Evolutionary conservation across 2,888 invertebrate species (phyloP).

Genomic region (Rhyacophila evoluta): DNA sequence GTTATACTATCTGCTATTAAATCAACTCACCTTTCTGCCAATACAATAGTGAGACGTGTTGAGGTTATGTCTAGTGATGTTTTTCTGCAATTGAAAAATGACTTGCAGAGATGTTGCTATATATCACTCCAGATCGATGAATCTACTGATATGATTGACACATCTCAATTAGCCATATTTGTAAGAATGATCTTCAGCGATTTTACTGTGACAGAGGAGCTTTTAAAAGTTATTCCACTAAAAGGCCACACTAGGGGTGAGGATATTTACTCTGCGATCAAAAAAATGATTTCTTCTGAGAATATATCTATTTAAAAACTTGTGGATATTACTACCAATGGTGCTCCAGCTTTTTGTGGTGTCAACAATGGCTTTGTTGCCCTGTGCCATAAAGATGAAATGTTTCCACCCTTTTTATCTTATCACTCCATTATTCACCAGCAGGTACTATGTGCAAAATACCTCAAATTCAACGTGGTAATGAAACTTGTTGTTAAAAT

Average conservation of each 20-base stretch:
- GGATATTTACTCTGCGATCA: slow-evolving; percentile 50
- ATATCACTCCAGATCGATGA: slow-evolving; percentile 44
- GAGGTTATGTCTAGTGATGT: too few species aligned
- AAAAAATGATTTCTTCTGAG: slow-evolving; percentile 44
- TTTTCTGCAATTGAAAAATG: slow-evolving; percentile 40
- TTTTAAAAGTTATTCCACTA: slow-evolving; percentile 48
- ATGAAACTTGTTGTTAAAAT: slow-evolving; percentile 30
- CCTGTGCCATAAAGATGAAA: slow-evolving; percentile 49
- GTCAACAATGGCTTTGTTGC: slow-evolving; percentile 52
- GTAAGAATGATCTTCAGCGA: slow-evolving; percentile 26
- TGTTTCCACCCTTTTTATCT: slow-evolving; percentile 48
- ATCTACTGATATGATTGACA: slow-evolving; percentile 32
- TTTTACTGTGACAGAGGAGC: slow-evolving; percentile 11
- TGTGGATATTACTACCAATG: slow-evolving; percentile 51
- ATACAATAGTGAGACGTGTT: slow-evolving; percentile 43
- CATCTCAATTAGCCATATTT: slow-evolving; percentile 33
- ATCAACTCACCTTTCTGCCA: slow-evolving; percentile 55
- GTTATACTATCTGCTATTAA: slow-evolving; percentile 56
- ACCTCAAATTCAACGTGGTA: background rate
- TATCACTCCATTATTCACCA: slow-evolving; percentile 54
- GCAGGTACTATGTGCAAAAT: slow-evolving; percentile 50
- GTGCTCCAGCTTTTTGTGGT: slow-evolving; percentile 53
- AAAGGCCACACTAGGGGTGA: slow-evolving; percentile 51
- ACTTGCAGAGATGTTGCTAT: slow-evolving; percentile 44
- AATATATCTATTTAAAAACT: slow-evolving; percentile 37